Evolutionary conservation across 2,113 vertebrate genomes (phyloP).

Genomic region (Zonotrichia leucophrys): DNA sequence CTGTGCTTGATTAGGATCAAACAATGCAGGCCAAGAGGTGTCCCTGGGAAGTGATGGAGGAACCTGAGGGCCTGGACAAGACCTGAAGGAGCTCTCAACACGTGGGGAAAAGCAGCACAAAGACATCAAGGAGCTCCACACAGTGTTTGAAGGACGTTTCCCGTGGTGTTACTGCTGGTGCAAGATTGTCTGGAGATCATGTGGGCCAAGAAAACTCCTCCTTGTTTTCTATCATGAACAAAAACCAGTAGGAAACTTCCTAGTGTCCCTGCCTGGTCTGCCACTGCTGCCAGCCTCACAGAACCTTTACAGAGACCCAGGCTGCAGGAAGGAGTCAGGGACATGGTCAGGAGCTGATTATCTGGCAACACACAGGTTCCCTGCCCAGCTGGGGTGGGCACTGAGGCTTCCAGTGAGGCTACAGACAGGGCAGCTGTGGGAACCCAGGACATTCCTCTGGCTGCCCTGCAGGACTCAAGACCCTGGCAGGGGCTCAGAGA

Average conservation of each 20-base stretch:
- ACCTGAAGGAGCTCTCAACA: fast-evolving
- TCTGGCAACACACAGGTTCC: background rate
- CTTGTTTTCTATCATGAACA: fast-evolving
- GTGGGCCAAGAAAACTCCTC: background rate
- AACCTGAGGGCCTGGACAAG: background rate
- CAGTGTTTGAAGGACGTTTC: background rate
- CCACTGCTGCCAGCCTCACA: background rate
- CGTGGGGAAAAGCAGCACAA: background rate
- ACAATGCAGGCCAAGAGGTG: background rate
- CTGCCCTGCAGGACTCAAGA: too few species aligned
- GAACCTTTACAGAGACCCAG: background rate
- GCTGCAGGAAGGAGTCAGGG: background rate
- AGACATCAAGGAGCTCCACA: background rate
- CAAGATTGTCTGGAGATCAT: background rate
- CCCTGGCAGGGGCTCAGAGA: too few species aligned
- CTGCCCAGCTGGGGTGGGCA: background rate
- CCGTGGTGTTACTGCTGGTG: background rate
- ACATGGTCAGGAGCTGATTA: background rate
- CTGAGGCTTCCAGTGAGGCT: background rate
- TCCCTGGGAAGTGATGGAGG: background rate
- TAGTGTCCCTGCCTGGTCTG: background rate
- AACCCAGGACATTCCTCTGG: too few species aligned
- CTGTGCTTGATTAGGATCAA: background rate
- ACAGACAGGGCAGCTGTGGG: background rate
- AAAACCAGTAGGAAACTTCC: background rate